Conservation (phyloP, 2,113 vertebrate genomes). For the Poicephalus meyeri region DNA sequence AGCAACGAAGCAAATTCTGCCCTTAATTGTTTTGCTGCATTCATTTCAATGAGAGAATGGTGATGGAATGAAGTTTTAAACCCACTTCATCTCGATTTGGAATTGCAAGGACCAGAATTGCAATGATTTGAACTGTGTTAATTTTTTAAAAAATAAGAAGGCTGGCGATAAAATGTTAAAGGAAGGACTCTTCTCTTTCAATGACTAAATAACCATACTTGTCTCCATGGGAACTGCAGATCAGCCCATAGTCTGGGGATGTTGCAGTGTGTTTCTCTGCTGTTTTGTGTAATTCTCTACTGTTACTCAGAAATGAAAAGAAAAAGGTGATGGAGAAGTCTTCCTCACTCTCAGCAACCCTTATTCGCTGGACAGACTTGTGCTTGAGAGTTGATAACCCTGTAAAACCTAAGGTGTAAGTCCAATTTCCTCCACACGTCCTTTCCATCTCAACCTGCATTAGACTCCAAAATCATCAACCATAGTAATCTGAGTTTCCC, state of each 20-base stretch:
- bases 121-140: not conserved
- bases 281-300: not conserved
- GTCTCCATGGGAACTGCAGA: not conserved
- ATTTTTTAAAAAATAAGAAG: not conserved
- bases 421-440: not conserved
- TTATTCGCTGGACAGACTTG: not conserved
- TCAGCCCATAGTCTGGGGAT: not conserved
- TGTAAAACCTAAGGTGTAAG: not conserved
- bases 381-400: not conserved
- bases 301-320: not conserved
- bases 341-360: not conserved
- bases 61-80: not conserved
- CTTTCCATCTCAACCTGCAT: not conserved
- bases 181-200: not conserved
- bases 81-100: not conserved
- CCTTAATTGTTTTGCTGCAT: not conserved
- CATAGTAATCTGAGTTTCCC: not conserved
- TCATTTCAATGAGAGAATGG: not conserved
- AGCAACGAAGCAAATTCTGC: not conserved
- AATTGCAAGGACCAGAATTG: not conserved
- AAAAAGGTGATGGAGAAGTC: not conserved
- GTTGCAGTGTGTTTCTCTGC: not conserved
- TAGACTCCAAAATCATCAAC: not conserved
- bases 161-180: not conserved
- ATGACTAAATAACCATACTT: not conserved